Percentiles rank a stretch among this genome's conserved stretches.
These are phyloP conservation scores for Euplagia quadripunctaria DNA, from an alignment of 2,888 invertebrate species.

Conservation along the genomic window DNA sequence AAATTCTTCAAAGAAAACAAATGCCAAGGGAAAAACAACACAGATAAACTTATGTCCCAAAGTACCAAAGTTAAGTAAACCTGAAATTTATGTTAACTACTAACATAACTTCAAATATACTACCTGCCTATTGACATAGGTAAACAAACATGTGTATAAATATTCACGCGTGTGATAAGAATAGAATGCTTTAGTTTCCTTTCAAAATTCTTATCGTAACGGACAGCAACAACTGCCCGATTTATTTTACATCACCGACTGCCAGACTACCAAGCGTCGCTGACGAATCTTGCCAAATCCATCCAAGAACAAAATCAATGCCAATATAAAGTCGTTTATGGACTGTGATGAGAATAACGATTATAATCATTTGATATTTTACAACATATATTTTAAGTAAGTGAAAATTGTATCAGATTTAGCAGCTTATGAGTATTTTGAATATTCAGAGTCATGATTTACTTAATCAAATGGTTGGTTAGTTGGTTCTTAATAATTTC, in stretches of 20 bases:
- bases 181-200: background rate
- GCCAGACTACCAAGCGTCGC: background rate
- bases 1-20: slow-evolving; percentile 17
- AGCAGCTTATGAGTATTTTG: too few relatives aligned
- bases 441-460: too few relatives aligned
- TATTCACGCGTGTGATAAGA: background rate
- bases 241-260: background rate
- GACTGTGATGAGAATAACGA: background rate
- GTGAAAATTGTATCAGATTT: background rate
- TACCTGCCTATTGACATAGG: slow-evolving; percentile 16
- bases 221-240: background rate
- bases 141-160: slow-evolving; percentile 8
- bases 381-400: background rate
- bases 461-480: too few relatives aligned
- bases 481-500: too few relatives aligned
- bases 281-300: background rate
- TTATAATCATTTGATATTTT: background rate
- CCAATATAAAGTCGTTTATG: background rate
- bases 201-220: background rate
- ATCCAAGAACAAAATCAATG: background rate
- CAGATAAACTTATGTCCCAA: slow-evolving; percentile 35
- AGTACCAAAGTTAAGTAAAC: slow-evolving; percentile 37
- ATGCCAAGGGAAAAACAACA: slow-evolving; percentile 33
- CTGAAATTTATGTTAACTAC: slow-evolving; percentile 41
- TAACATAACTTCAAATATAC: slow-evolving; percentile 30